Base-by-base conservation (phyloP, 1,140 invertebrate genomes). In the Drosophila pectinifera region DNA sequence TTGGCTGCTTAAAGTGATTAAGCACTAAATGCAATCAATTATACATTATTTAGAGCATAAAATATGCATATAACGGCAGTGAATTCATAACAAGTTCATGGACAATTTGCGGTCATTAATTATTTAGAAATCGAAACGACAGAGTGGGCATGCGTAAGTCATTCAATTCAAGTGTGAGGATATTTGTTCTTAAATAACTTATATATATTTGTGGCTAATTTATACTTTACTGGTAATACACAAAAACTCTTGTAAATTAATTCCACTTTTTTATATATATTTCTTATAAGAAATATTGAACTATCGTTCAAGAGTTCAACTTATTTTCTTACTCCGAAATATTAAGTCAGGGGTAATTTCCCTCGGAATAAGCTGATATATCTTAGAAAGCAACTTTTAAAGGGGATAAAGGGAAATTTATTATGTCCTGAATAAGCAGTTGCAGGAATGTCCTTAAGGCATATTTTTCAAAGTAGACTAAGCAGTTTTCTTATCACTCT, bases 1-100 rank as follows among this genome's bases (percentile, higher is more conserved):
- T 70, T 70, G 67, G 51, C 20, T 64, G 65, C 26, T 70, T 48
- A 34, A 69, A 70, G 48, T 70, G 49, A 70, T 72, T 70, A 70
- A 39, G 51, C 26, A 43, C 49, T 38, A 56, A 73, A 49, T 63
- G 38, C 31, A 74, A 55, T 74, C 70, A 63, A 74, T 74, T 74
- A 74, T 64, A 22, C 22, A 70, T 70, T 70, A 70, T 57, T 16
- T 26, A 46, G 42, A 34, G 42, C 51, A 38, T 46, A 48, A 45
- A 16, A 42, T 42, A 39, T 46, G 39, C 39, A 28, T 67, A 55
- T 55, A 16, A 28, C 5, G n/a, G 24, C 18, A 14, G 26, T 0
- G 11, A 56, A 36, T 39, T 49, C 24, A 43, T 38, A 38, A 53
- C 46, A 54, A 73, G 54, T 72, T 70, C 63, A 56, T 24, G 24